Evolutionary conservation across 2,888 invertebrate genomes (phyloP).

Genomic region (Nasonovia ribisnigri): DNA sequence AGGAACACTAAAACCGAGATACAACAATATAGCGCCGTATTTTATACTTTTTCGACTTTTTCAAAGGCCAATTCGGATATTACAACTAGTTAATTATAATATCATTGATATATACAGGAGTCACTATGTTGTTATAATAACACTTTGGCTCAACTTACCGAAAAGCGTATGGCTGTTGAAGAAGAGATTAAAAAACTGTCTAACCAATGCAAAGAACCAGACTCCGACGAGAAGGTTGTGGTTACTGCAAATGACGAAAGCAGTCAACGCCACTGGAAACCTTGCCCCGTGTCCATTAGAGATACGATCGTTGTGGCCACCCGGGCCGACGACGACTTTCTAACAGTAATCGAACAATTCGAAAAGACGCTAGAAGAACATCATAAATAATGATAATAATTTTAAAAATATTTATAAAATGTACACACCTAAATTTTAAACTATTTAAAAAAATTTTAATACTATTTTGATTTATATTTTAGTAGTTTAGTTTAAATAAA

Average conservation of each 20-base stretch:
- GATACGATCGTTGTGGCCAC: neutral
- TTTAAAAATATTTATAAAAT: neutral
- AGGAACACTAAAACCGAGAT: neutral
- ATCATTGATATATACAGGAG: neutral
- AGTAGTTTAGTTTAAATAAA: neutral
- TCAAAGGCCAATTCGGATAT: accelerated
- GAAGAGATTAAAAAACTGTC: neutral
- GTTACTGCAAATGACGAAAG: neutral
- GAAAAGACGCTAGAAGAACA: neutral
- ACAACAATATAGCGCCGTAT: neutral
- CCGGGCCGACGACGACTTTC: neutral
- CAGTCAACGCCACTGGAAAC: neutral
- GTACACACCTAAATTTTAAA: neutral
- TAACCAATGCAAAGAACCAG: neutral
- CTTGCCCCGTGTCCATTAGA: neutral
- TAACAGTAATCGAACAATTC: neutral
- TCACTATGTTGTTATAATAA: neutral
- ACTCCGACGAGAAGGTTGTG: neutral
- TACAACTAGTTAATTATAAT: neutral
- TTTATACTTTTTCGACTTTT: neutral
- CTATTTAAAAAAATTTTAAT: neutral
- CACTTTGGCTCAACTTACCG: neutral
- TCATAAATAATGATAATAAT: neutral
- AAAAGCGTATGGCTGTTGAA: neutral
- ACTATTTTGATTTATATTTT: neutral